A percentile compares a stretch with the other conserved stretches of the same genome.
Evolutionary conservation across 2,888 invertebrate genomes (phyloP).

Genomic region (Athalia rosae): DNA sequence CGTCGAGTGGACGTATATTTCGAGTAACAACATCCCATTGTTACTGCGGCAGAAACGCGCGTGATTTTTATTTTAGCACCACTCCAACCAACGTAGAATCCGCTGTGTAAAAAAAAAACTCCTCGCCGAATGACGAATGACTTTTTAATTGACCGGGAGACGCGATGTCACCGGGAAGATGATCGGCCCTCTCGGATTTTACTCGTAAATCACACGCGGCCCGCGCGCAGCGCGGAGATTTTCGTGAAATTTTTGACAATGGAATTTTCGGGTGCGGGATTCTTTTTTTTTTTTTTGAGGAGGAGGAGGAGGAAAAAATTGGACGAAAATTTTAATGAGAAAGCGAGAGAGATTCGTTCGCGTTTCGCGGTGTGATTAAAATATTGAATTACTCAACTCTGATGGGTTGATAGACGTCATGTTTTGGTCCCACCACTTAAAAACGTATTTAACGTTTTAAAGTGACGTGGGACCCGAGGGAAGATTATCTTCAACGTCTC

Average conservation of each 20-base stretch:
- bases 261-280: background rate
- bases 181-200: too few relatives aligned
- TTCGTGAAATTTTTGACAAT: too few relatives aligned
- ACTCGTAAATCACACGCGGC: too few relatives aligned
- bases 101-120: too few relatives aligned
- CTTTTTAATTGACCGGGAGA: too few relatives aligned
- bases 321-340: constrained; percentile 24
- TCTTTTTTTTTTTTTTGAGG: too few relatives aligned
- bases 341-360: constrained; percentile 37
- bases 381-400: constrained; percentile 30
- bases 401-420: background rate
- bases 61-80: too few relatives aligned
- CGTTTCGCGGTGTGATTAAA: constrained; percentile 22
- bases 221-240: too few relatives aligned
- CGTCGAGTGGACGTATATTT: constrained; percentile 2
- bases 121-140: too few relatives aligned
- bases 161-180: too few relatives aligned
- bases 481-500: background rate
- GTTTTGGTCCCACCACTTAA: constrained; percentile 4
- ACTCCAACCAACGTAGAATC: too few relatives aligned
- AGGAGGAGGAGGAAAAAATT: too few relatives aligned
- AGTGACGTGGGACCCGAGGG: constrained; percentile 30
- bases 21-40: background rate
- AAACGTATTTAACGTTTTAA: constrained; percentile 13
- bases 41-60: background rate